phyloP scores from a whole-genome alignment of 2,888 invertebrate genomes.

The Yponomeuta plumbellus region DNA sequence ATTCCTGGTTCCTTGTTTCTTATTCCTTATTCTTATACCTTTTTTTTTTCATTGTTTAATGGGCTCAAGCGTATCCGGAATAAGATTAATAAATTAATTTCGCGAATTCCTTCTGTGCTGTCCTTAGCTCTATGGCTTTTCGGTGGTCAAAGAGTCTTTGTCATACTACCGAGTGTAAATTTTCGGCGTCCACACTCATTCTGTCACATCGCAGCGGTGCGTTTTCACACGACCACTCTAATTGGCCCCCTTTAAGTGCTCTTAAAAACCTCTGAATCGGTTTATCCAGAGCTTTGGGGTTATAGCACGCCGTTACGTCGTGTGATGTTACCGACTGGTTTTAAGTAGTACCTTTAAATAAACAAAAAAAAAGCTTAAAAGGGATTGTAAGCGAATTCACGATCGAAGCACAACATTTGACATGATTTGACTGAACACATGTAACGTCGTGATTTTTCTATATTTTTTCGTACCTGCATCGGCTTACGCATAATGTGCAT shows the following conservation, averaged over 20 bases:
- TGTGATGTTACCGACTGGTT: conserved; percentile 7
- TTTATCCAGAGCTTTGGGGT: conserved; percentile 54
- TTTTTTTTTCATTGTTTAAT: no score
- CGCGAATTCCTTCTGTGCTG: neutral
- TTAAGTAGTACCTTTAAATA: no score
- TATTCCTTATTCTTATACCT: no score
- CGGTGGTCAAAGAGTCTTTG: conserved; percentile 64
- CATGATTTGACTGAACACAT: no score
- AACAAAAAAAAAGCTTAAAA: no score
- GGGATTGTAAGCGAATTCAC: no score
- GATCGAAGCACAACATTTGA: no score
- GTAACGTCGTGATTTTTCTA: no score
- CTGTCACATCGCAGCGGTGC: conserved; percentile 66
- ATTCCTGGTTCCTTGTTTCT: no score
- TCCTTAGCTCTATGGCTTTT: conserved; percentile 29
- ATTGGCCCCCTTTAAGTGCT: conserved; percentile 66
- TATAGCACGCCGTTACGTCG: conserved; percentile 43
- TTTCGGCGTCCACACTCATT: conserved; percentile 48
- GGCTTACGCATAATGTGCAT: no score
- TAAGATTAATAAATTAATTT: neutral
- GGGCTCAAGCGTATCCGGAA: no score
- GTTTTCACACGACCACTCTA: conserved; percentile 71
- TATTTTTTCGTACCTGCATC: no score
- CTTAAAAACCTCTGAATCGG: conserved; percentile 39
- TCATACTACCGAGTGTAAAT: conserved; percentile 52